Conservation (phyloP, 2,797 vertebrate species). For the Pangasius djambal region DNA sequence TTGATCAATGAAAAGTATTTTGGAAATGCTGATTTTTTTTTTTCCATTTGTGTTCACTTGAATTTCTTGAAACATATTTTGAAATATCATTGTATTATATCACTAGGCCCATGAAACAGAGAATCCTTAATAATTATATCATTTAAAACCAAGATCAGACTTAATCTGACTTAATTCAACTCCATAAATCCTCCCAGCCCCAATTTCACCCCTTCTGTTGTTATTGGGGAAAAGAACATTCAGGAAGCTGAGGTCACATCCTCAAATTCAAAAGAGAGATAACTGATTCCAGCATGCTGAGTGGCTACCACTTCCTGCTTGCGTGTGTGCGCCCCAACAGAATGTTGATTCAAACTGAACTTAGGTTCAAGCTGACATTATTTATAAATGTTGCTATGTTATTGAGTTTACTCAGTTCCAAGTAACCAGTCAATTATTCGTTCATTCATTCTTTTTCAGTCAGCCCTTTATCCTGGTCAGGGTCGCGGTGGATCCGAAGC, state of each 20-base stretch:
- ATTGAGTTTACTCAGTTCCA: no score
- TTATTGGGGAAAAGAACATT: constrained; percentile 13
- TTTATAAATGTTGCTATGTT: no score
- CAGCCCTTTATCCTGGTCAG: no score
- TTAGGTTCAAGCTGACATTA: no score
- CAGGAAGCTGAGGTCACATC: constrained; percentile 75
- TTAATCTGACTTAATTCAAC: background rate
- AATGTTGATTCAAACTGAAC: no score
- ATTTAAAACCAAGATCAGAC: background rate
- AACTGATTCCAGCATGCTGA: constrained; percentile 37
- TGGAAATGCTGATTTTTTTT: background rate
- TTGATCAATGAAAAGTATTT: background rate
- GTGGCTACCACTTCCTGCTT: constrained; percentile 39
- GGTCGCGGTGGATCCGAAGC: no score
- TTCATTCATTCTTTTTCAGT: no score
- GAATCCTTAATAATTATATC: background rate
- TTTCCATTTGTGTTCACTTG: background rate
- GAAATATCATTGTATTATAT: background rate
- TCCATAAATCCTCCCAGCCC: background rate
- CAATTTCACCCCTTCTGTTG: constrained; percentile 37
- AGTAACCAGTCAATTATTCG: no score
- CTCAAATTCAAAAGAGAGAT: constrained; percentile 70
- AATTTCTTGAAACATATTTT: background rate
- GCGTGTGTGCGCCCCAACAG: constrained; percentile 28
- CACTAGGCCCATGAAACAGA: background rate